Percentiles rank a stretch among this genome's conserved stretches.
Evolutionary conservation across 2,113 vertebrate genomes (phyloP).

Genomic region (Cryptotis parvus): DNA sequence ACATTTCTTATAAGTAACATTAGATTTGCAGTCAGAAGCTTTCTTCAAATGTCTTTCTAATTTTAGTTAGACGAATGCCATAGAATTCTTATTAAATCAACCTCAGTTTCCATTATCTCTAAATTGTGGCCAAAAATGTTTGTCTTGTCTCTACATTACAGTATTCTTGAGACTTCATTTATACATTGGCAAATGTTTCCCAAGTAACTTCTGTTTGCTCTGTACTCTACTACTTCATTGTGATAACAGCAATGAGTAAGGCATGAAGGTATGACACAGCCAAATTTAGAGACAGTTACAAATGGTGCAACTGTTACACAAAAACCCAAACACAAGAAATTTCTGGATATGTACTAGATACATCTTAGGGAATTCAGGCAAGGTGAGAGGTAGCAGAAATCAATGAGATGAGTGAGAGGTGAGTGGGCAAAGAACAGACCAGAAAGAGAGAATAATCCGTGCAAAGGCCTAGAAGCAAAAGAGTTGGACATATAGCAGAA

Average conservation of each 20-base stretch:
- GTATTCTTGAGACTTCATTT: neutral
- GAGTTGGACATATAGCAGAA: neutral
- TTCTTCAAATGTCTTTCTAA: neutral
- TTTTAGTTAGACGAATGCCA: neutral
- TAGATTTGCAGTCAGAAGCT: conserved; percentile 12
- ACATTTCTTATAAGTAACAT: neutral
- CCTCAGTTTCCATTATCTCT: neutral
- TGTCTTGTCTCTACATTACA: neutral
- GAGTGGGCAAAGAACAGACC: neutral
- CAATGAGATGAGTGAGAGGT: neutral
- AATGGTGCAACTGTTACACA: neutral
- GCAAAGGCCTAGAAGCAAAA: neutral
- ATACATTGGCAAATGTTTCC: conserved; percentile 8
- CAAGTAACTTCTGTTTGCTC: neutral
- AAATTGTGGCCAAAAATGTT: neutral
- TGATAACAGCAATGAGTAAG: neutral
- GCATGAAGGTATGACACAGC: neutral
- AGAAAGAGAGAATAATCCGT: neutral
- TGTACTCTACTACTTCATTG: neutral
- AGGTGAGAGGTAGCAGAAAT: neutral
- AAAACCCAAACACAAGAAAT: neutral
- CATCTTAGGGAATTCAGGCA: neutral
- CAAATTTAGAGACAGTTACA: neutral
- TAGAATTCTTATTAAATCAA: neutral
- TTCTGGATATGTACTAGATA: neutral